Percentiles rank a stretch among this genome's conserved stretches.
Conservation (phyloP, 1,140 invertebrate genomes). For the Stenopsyche tienmushanensis region DNA sequence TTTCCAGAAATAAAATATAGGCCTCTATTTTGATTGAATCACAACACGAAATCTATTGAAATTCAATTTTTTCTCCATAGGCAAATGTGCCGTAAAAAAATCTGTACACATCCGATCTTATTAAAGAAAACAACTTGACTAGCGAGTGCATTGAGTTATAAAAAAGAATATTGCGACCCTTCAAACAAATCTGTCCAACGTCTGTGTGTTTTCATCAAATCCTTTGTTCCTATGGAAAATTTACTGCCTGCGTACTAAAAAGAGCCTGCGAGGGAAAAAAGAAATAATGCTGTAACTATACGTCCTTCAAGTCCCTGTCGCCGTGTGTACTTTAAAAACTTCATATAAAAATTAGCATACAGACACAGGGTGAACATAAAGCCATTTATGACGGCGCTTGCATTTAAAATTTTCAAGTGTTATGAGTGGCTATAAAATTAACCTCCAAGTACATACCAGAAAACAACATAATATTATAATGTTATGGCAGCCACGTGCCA, state of each 20-base stretch:
- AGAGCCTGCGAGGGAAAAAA: no score
- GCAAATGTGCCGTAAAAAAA: conserved; percentile 19
- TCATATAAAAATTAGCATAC: no score
- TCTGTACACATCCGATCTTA: conserved; percentile 18
- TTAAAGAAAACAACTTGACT: conserved; percentile 13
- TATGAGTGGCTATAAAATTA: no score
- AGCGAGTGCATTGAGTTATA: conserved; percentile 27
- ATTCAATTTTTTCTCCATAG: conserved; percentile 1
- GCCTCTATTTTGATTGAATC: background rate
- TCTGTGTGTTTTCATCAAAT: conserved; percentile 25
- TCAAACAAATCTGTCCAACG: conserved; percentile 18
- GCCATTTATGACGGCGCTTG: no score
- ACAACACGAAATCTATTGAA: background rate
- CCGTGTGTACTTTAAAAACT: no score
- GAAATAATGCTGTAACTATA: background rate
- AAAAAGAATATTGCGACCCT: conserved; percentile 22
- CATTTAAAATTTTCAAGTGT: no score
- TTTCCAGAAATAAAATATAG: background rate
- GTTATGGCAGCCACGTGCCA: no score
- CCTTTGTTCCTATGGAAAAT: conserved; percentile 26
- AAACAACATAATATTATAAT: no score
- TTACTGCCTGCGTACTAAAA: conserved; percentile 23
- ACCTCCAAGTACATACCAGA: no score
- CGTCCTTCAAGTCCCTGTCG: no score
- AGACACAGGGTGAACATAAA: no score